Evolutionary conservation across 2,888 invertebrate genomes (phyloP).

Genomic region (Lycophotia porphyrea): DNA sequence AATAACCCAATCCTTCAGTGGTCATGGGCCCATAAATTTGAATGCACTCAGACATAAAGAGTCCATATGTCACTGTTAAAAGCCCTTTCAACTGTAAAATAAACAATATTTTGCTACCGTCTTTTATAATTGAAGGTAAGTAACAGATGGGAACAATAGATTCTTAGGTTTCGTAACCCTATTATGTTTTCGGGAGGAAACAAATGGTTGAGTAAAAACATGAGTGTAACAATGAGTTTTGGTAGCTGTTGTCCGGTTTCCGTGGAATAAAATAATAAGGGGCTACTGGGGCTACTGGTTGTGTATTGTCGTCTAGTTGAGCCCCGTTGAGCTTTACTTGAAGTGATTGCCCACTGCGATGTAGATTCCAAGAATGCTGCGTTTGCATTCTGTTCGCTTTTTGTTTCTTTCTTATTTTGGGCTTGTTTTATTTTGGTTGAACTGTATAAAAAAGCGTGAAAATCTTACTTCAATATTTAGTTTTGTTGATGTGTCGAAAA

Average conservation of each 20-base stretch:
- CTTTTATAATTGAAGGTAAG: constrained; percentile 80
- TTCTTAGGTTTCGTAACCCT: constrained; percentile 80
- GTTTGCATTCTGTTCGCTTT: constrained; percentile 37
- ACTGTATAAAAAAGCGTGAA: constrained; percentile 26
- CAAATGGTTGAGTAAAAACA: constrained; percentile 83
- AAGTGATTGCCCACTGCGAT: constrained; percentile 80
- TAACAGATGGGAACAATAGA: constrained; percentile 84
- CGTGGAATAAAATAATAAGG: constrained; percentile 82
- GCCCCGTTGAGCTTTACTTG: constrained; percentile 79
- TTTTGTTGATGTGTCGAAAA: constrained; percentile 27
- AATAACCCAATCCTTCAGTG: constrained; percentile 84
- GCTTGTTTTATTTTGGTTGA: constrained; percentile 62
- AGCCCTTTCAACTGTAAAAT: constrained; percentile 85
- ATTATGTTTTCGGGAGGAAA: constrained; percentile 85
- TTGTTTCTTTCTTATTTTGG: constrained; percentile 48
- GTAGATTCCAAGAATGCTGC: constrained; percentile 66
- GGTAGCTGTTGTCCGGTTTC: constrained; percentile 80
- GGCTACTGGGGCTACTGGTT: constrained; percentile 81
- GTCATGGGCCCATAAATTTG: constrained; percentile 85
- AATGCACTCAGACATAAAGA: constrained; percentile 79
- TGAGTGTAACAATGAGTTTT: constrained; percentile 78
- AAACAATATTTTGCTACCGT: constrained; percentile 90
- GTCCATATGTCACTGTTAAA: constrained; percentile 87
- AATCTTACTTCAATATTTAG: constrained; percentile 51
- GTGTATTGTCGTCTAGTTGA: constrained; percentile 77